Conservation (phyloP, 1,140 invertebrate species). For the Euwallacea fornicatus region DNA sequence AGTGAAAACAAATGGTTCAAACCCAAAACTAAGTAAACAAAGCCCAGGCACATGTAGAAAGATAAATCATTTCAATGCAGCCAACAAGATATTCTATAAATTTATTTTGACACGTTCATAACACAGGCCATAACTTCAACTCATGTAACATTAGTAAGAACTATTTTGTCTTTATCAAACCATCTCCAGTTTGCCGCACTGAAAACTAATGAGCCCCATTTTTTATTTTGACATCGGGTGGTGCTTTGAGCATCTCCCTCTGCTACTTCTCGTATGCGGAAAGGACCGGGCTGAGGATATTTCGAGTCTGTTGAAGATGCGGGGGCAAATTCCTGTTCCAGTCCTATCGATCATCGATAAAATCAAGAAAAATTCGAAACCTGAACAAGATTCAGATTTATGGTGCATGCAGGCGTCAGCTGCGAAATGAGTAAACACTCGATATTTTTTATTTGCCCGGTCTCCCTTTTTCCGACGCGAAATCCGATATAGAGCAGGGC, state of each 20-base stretch:
- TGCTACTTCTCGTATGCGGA: constrained; percentile 8
- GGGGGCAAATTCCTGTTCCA: constrained; percentile 20
- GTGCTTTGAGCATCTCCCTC: constrained; percentile 24
- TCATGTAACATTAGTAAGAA: constrained; percentile 32
- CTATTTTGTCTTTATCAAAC: constrained; percentile 25
- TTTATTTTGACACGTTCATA: constrained; percentile 31
- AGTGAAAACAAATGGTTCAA: background rate
- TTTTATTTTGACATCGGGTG: constrained; percentile 30
- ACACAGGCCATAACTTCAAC: constrained; percentile 27
- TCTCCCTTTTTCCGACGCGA: constrained; percentile 12
- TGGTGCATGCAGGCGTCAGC: constrained; percentile 40
- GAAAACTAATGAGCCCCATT: constrained; percentile 27
- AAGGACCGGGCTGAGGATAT: constrained; percentile 8
- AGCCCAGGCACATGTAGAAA: constrained; percentile 8
- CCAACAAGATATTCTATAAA: constrained; percentile 31
- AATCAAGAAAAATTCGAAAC: constrained; percentile 30
- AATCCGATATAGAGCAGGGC: constrained; percentile 31
- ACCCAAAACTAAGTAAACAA: constrained; percentile 2
- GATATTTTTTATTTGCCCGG: constrained; percentile 36
- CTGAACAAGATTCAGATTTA: constrained; percentile 35
- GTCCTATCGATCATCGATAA: constrained; percentile 30
- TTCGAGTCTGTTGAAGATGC: background rate
- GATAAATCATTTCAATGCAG: constrained; percentile 22
- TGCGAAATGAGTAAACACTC: constrained; percentile 39
- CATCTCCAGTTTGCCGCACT: constrained; percentile 19